Base-by-base conservation (phyloP, 2,113 vertebrate species). In the Phocoena phocoena region DNA sequence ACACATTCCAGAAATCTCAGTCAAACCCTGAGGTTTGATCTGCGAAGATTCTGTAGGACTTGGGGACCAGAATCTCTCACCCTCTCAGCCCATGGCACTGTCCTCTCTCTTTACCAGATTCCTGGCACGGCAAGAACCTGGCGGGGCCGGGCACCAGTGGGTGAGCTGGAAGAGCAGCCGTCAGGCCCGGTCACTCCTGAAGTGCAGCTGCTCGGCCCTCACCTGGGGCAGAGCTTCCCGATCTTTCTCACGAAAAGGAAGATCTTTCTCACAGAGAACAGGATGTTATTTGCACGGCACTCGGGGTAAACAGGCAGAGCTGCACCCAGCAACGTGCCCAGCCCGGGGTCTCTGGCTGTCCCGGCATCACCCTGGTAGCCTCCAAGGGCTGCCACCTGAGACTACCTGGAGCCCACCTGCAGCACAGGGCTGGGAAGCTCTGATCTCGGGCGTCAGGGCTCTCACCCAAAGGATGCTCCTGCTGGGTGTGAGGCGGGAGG, bases 121-220 rank as follows among this genome's bases (percentile, higher is more conserved):
- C 31, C 91, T 41, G 63, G n/a, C 13, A 13, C 36, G 25, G 8
- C 14, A 36, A 82, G 68, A 38, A 53, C 6, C 28, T 3, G 1
- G 31, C 0, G 6, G 67, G 0, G 36, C 13, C 0, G 0, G 55
- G 36, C 4, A 8, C 55, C 21, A 2, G 55, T 0, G 31, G 60
- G 55, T 3, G 14, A 86, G 18, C 36, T 28, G 20, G 18, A 8
- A 26, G 5, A 31, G 26, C 58, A 10, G 4, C 44, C 28, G 0
- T 20, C 21, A 28, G 36, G 55, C 41, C 3, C 8, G 36, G 36
- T 9, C 23, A 11, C 68, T 14, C 8, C 55, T 33, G 14, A 44
- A 58, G 21, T 11, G 3, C 3, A 14, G 60, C 25, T 70, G 33
- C 14, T 33, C 63, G 79, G 33, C 50, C 6, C 14, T 20, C 38